A percentile compares a stretch with the other conserved stretches of the same genome.
Conservation (phyloP, 2,797 vertebrate genomes). For the Sebastolobus altivelis region DNA sequence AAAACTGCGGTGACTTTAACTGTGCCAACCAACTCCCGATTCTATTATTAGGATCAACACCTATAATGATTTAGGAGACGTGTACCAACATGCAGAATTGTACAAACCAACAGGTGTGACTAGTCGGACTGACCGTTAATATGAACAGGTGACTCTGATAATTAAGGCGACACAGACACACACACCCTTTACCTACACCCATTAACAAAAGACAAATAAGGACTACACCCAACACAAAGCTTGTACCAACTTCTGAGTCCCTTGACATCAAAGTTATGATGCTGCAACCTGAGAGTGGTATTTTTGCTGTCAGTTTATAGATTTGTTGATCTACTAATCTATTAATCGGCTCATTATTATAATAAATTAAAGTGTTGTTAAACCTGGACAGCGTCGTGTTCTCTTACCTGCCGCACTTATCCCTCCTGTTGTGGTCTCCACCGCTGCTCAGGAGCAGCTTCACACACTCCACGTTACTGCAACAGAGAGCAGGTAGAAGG, state of each 20-base stretch:
- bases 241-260: neutral
- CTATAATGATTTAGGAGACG: neutral
- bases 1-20: neutral
- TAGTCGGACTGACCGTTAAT: neutral
- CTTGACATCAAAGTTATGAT: neutral
- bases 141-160: neutral
- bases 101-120: neutral
- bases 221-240: neutral
- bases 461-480: constrained; percentile 97
- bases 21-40: neutral
- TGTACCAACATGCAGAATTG: neutral
- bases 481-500: neutral
- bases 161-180: neutral
- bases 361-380: no score
- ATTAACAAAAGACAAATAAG: neutral
- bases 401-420: constrained; percentile 92
- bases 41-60: neutral
- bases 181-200: neutral
- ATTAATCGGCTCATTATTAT: neutral
- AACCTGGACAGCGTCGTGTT: neutral
- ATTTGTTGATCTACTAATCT: neutral
- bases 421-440: constrained; percentile 94
- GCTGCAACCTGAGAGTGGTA: no score
- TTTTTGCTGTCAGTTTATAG: neutral
- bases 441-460: constrained; percentile 95